Conservation (phyloP, 2,888 invertebrate genomes). For the Ernsta delagoae region DNA sequence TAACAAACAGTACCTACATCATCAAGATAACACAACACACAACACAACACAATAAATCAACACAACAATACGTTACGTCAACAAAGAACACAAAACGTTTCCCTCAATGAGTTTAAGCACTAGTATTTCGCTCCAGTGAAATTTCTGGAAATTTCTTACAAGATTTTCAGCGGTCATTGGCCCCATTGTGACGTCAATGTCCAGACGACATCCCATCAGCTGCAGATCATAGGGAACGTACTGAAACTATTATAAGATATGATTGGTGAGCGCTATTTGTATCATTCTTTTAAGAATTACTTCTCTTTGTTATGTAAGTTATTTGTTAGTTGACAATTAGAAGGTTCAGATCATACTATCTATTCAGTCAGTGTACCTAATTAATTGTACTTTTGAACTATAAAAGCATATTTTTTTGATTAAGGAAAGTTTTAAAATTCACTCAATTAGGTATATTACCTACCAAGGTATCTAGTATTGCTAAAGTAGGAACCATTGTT, state of each 20-base stretch:
- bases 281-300: background rate
- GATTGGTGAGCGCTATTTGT: background rate
- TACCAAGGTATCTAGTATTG: no score
- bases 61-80: slow-evolving; percentile 1
- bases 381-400: no score
- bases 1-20: background rate
- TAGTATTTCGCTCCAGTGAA: background rate
- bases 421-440: no score
- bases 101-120: background rate
- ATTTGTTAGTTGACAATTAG: no score
- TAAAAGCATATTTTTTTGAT: no score
- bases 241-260: slow-evolving; percentile 10
- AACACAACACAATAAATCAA: background rate
- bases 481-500: no score
- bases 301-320: no score
- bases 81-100: slow-evolving; percentile 1
- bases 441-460: no score
- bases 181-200: slow-evolving; percentile 41
- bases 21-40: background rate
- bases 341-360: no score
- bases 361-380: no score
- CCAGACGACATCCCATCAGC: slow-evolving; percentile 40
- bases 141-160: slow-evolving; percentile 15
- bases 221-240: slow-evolving; percentile 16
- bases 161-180: slow-evolving; percentile 36